Percentiles rank a stretch among this genome's conserved stretches.
Evolutionary conservation across 2,113 vertebrate genomes (phyloP).

Genomic region (Lichenostomus cassidix): DNA sequence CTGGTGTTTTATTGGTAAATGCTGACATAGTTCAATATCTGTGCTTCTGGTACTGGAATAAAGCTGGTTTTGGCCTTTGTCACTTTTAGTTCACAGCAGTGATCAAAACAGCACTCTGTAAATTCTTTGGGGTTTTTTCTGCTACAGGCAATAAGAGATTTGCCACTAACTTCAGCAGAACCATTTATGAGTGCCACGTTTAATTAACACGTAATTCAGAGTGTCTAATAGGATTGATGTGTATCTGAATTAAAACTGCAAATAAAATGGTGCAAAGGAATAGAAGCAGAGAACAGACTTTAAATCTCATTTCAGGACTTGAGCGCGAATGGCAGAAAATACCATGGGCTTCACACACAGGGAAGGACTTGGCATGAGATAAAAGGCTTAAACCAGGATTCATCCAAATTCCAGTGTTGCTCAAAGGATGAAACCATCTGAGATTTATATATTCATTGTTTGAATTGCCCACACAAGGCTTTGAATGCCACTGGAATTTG

Average conservation of each 20-base stretch:
- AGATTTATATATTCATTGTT: not conserved
- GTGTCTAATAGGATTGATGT: conserved; percentile 42
- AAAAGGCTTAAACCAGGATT: conserved; percentile 17
- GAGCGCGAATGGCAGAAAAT: not conserved
- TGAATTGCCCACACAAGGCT: not conserved
- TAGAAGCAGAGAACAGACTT: not conserved
- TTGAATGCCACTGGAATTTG: not conserved
- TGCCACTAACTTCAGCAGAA: conserved; percentile 11
- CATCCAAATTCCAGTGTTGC: not conserved
- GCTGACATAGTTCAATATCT: not conserved
- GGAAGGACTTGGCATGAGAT: conserved; percentile 20
- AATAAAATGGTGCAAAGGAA: not conserved
- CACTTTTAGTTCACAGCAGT: not conserved
- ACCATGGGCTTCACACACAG: not conserved
- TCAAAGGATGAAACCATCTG: not conserved
- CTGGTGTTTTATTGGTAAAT: not conserved
- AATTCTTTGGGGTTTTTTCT: not conserved
- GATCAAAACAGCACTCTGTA: not conserved
- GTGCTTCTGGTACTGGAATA: not conserved
- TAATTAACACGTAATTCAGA: conserved; percentile 17
- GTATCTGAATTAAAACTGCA: conserved; percentile 44
- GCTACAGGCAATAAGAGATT: not conserved
- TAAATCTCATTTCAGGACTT: conserved; percentile 7
- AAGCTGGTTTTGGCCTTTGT: not conserved
- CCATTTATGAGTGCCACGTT: not conserved